Evolutionary conservation across 1,140 invertebrate species (phyloP).

Genomic region (Diuraphis noxia): DNA sequence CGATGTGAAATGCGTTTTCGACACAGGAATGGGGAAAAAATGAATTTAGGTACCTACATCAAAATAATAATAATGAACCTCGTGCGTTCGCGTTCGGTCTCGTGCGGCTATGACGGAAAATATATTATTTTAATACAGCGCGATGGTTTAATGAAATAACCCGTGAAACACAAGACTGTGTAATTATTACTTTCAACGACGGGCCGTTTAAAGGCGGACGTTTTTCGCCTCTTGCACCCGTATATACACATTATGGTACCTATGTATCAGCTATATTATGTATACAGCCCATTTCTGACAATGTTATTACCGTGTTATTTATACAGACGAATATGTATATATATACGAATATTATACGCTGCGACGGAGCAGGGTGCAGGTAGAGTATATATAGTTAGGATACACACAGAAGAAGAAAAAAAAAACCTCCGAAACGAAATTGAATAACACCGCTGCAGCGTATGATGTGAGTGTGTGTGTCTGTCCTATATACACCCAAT

Average conservation of each 20-base stretch:
- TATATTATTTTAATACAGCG: neutral
- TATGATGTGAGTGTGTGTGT: neutral
- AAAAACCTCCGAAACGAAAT: slow-evolving; percentile 14
- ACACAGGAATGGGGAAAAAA: neutral
- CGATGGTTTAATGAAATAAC: slow-evolving; percentile 17
- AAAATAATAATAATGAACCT: neutral
- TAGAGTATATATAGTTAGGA: too few species aligned
- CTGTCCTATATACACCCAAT: neutral
- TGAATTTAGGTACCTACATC: neutral
- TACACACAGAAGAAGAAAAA: neutral
- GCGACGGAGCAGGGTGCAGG: neutral
- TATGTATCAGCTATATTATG: neutral
- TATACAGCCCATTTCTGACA: neutral
- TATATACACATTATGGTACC: neutral
- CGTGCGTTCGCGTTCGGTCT: neutral
- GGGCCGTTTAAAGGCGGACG: slow-evolving; percentile 31
- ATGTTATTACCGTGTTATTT: slow-evolving; percentile 40
- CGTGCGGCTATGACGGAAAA: neutral
- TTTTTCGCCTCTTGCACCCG: slow-evolving; percentile 18
- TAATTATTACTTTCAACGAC: slow-evolving; percentile 21
- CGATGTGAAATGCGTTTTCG: neutral
- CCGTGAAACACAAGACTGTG: slow-evolving; percentile 15
- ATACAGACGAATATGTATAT: neutral
- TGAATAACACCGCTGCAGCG: neutral
- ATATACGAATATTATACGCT: neutral